Evolutionary conservation across 2,797 vertebrate genomes (phyloP), one percentile per base, ranked within the genome.

Genomic region (Girardinus metallicus): DNA sequence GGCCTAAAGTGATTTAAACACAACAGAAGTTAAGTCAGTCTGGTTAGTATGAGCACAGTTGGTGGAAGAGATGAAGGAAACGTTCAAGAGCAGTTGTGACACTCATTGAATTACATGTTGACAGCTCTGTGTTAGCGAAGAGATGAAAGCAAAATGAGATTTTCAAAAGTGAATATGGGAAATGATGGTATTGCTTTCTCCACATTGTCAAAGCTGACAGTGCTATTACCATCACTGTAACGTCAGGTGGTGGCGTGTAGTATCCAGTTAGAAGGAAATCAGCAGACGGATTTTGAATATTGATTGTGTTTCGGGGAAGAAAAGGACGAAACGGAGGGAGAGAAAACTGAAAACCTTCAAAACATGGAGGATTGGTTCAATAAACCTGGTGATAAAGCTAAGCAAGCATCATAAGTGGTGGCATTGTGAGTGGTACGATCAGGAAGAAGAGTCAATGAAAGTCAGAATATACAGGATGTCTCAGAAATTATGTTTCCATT

Each of bases 91-190:
- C 80, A 73, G 83, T 44, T 88, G 79, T 92, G 91, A 90, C 87
- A 88, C 90, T 93, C 91, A 91, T 88, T 93, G 93, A 91, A 93
- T 93, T 90, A 90, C 82, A 81, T 64, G 89, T 86, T 94, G 93
- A 95, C 93, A 94, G 93, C 91, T 92, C 87, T 74, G 88, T 79
- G 90, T 91, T 89, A 85, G 90, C 76, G 80, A 83, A 80, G 85
- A 94, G 90, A 94, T 88, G 87, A 91, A 94, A 89, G 89, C 83
- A 91, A 93, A 95, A 95, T 95, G 88, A 93, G 93, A 93, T 94
- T 94, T 93, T 91, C 88, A 92, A 89, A 94, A 90, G 92, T 93
- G 92, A 95, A 94, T 90, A 88, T 86, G 88, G 91, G 88, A 83
- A 88, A 90, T 89, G 90, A 93, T 84, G 86, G 91, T 87, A 90